Conservation (phyloP, 2,797 vertebrate genomes). For the Pempheris klunzingeri region DNA sequence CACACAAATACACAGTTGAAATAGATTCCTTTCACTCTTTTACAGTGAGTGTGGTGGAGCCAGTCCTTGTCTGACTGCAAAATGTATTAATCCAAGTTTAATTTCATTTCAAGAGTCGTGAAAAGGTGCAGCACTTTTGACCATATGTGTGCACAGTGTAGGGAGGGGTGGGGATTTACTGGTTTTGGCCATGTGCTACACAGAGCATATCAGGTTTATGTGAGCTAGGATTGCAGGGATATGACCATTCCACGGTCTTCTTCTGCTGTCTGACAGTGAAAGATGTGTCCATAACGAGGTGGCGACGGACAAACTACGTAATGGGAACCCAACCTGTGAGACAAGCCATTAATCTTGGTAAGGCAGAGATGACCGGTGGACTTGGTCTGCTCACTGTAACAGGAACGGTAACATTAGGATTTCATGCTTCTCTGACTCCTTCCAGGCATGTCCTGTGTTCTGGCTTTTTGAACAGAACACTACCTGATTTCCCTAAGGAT, state of each 20-base stretch:
- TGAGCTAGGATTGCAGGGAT: constrained; percentile 44
- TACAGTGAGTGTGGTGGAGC: neutral
- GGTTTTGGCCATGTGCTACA: constrained; percentile 55
- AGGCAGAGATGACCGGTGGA: constrained; percentile 76
- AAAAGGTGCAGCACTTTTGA: constrained; percentile 24
- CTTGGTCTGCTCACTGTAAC: constrained; percentile 80
- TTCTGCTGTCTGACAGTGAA: constrained; percentile 66
- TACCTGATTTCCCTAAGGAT: constrained; percentile 63
- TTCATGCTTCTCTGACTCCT: constrained; percentile 70
- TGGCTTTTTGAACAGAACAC: constrained; percentile 68
- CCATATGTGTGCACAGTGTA: constrained; percentile 29
- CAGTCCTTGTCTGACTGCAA: neutral
- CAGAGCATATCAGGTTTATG: constrained; percentile 69
- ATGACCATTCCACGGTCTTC: constrained; percentile 47
- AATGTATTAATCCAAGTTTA: neutral
- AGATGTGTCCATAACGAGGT: constrained; percentile 77
- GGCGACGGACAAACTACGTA: constrained; percentile 74
- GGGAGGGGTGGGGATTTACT: constrained; percentile 43
- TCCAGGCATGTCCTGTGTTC: constrained; percentile 71
- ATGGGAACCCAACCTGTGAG: constrained; percentile 76
- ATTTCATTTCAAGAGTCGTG: neutral
- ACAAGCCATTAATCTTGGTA: constrained; percentile 77
- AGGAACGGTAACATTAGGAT: constrained; percentile 71
- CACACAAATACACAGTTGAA: neutral
- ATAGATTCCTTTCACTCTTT: neutral